Evolutionary conservation across 2,888 invertebrate genomes (phyloP), one percentile per base, ranked within the genome.

Genomic region (Cristatella mucedo): DNA sequence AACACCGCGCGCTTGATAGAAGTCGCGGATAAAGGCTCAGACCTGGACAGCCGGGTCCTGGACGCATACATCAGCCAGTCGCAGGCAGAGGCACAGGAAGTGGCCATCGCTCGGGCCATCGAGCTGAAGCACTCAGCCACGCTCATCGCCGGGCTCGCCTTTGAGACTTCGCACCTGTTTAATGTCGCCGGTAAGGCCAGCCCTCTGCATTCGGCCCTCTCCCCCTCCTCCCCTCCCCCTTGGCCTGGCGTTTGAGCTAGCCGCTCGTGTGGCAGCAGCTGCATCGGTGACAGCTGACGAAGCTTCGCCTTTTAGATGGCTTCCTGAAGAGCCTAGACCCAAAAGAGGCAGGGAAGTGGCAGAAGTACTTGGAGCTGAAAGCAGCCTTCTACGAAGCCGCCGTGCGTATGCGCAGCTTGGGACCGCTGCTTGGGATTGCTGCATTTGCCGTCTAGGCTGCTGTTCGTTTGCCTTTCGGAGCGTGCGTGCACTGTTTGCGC

Each of bases 1-100:
- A n/a, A n/a, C n/a, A n/a, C n/a, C n/a, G n/a, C n/a, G n/a, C n/a
- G 61, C 42, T 49, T 71, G 30, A 41, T 57, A 18, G 65, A 64
- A 38, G 51, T 52, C 19, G 53, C 56, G 15, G 65, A 66, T 29
- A 68, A 70, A 50, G 68, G 72, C 6, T 67, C 68, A 26, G 76
- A 76, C 57, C 62, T 73, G 42, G 75, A 76, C 55, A 65, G 69
- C 7, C 59, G 71, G 24, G 68, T 76, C 16, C 55, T 74, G 46
- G 70, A 69, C 44, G 74, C 74, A 13, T 76, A 76, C 55, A 64
- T 74, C 16, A 66, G 70, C 53, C 75, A 76, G 55, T 74, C 73
- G 53, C 74, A 73, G 18, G 76, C 74, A 19, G 76, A 76, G 60
- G 76, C 76, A 7, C 76, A 76, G 56, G 76, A 76, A 69, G 70